phyloP scores from a whole-genome alignment of 2,113 vertebrate species.

The Otolemur garnettii region DNA sequence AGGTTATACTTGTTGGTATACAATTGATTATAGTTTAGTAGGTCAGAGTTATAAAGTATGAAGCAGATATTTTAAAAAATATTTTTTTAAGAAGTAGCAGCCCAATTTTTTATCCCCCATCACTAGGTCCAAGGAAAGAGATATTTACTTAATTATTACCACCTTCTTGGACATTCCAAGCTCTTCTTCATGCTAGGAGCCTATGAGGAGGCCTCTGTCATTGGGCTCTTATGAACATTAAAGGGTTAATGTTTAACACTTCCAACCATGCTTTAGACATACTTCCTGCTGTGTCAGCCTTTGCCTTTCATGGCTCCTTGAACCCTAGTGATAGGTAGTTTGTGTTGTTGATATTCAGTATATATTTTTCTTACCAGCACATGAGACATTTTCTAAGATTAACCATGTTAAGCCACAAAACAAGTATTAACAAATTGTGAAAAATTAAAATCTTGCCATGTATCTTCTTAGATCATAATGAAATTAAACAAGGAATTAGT shows the following conservation, averaged over 20 bases:
- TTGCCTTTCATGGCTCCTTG: background rate
- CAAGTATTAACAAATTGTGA: too few relatives aligned
- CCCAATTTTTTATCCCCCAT: background rate
- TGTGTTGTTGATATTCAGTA: background rate
- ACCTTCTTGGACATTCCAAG: background rate
- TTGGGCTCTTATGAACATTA: background rate
- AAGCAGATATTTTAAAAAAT: background rate
- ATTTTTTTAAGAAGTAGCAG: background rate
- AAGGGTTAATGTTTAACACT: background rate
- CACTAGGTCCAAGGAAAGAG: background rate
- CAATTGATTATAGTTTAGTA: background rate
- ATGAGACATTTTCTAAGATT: too few relatives aligned
- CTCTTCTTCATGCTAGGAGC: background rate
- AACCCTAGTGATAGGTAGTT: background rate
- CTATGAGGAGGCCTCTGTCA: background rate
- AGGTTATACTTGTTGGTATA: background rate
- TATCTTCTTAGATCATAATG: too few relatives aligned
- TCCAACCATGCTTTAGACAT: background rate
- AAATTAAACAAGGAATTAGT: too few relatives aligned
- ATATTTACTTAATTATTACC: background rate
- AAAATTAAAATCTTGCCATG: too few relatives aligned
- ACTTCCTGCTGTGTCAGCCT: accelerated
- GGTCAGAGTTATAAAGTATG: background rate
- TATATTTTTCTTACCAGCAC: too few relatives aligned
- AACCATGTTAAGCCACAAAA: too few relatives aligned